Conservation (phyloP, 2,797 vertebrate genomes). For the Danio aesculapii region DNA sequence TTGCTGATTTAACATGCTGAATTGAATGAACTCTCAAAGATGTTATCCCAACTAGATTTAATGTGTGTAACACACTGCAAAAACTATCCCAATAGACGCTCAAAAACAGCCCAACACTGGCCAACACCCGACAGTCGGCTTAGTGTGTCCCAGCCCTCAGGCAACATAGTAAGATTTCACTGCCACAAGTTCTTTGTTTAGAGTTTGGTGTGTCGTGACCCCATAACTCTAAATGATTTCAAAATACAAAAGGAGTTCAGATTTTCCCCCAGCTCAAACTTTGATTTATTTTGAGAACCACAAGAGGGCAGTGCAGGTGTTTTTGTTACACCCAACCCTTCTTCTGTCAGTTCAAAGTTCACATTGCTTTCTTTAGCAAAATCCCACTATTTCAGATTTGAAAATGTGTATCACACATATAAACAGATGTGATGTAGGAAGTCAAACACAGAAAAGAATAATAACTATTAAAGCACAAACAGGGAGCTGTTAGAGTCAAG, state of each 20-base stretch:
- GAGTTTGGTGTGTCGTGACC: too few species aligned
- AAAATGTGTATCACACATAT: not conserved
- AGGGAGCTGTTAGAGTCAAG: not conserved
- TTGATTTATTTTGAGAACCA: constrained; percentile 44
- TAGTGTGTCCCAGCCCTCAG: too few species aligned
- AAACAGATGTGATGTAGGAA: not conserved
- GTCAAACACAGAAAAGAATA: not conserved
- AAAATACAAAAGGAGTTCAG: not conserved
- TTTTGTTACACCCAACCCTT: not conserved
- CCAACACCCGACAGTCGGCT: too few species aligned
- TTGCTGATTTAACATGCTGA: too few species aligned
- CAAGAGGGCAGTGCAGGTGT: constrained; percentile 62
- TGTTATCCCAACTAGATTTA: too few species aligned
- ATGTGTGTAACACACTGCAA: too few species aligned
- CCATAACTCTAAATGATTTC: not conserved
- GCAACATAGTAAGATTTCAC: too few species aligned
- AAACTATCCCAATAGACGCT: too few species aligned
- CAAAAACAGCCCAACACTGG: too few species aligned
- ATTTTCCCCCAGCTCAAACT: not conserved
- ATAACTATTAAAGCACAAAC: not conserved
- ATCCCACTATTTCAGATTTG: not conserved
- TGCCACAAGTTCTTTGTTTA: too few species aligned
- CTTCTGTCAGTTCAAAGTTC: not conserved
- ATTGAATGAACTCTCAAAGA: too few species aligned
- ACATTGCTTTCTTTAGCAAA: not conserved